These are phyloP conservation scores for Trididemnum miniatum DNA, from an alignment of 23 tunicate species.

Conservation along the genomic window DNA sequence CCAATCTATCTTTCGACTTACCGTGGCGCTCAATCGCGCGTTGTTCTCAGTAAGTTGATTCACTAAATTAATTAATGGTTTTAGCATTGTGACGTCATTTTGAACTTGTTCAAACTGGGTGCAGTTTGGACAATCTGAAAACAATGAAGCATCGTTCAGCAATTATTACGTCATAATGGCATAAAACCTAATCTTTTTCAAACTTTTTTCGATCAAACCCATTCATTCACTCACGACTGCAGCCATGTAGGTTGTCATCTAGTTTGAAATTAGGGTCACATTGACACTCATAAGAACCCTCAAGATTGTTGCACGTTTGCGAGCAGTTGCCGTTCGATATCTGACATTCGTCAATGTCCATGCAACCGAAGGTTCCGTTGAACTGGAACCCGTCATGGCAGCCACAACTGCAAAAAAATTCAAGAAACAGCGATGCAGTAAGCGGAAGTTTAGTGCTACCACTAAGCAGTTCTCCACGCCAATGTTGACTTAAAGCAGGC, in stretches of 20 bases:
- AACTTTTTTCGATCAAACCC: too few species aligned
- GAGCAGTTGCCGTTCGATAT: conserved; percentile 59
- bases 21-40: conserved; percentile 30
- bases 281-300: conserved; percentile 57
- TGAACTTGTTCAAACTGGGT: conserved; percentile 39
- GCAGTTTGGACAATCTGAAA: conserved; percentile 72
- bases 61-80: background rate
- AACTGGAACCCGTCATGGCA: conserved; percentile 53
- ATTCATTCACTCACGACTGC: conserved; percentile 52
- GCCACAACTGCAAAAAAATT: conserved; percentile 71
- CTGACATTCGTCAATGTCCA: conserved; percentile 70
- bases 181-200: too few species aligned
- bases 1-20: background rate
- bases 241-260: conserved; percentile 39
- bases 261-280: conserved; percentile 63
- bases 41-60: conserved; percentile 29
- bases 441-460: too few species aligned
- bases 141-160: too few species aligned
- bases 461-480: too few species aligned
- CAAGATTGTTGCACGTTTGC: conserved; percentile 55
- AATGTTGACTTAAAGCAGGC: too few species aligned
- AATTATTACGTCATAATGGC: too few species aligned
- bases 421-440: too few species aligned
- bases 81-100: conserved; percentile 43
- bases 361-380: conserved; percentile 33